Percentiles rank a stretch among this genome's conserved stretches.
Conservation (phyloP, 2,888 invertebrate species). For the Acrobasis repandana region DNA sequence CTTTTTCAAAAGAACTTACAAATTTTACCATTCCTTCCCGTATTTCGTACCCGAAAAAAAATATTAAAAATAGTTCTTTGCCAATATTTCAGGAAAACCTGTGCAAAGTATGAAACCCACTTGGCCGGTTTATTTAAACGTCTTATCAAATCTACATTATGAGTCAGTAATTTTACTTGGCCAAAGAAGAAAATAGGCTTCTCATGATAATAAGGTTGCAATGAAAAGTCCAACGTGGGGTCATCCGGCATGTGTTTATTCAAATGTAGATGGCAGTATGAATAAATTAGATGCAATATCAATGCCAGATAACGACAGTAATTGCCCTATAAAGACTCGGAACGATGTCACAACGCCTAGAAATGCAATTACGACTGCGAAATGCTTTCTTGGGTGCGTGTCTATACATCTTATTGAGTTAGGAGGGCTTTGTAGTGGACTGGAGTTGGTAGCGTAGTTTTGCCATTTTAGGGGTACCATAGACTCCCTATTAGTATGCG, state of each 20-base stretch:
- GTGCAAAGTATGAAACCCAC: no score
- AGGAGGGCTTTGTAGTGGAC: no score
- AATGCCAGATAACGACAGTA: conserved; percentile 80
- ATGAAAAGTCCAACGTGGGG: conserved; percentile 48
- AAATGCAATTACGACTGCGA: conserved; percentile 71
- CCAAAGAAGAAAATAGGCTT: conserved; percentile 44
- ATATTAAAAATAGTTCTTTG: no score
- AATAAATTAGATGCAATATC: conserved; percentile 80
- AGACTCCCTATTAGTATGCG: no score
- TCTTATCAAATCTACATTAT: background rate
- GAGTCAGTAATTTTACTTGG: background rate
- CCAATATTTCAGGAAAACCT: no score
- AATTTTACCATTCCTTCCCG: no score
- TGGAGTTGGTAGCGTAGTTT: no score
- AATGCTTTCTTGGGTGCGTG: conserved; percentile 67
- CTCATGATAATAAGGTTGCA: conserved; percentile 53
- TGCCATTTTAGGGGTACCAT: no score
- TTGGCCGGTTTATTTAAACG: no score
- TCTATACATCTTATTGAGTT: conserved; percentile 52
- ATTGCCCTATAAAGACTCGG: conserved; percentile 79
- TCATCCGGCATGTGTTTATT: conserved; percentile 67
- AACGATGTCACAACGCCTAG: conserved; percentile 76
- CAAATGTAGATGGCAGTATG: conserved; percentile 62
- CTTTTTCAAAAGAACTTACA: no score
- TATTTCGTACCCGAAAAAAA: no score